These are phyloP conservation scores for Seriola aureovittata DNA, from an alignment of 2,113 vertebrate genomes.

Conservation along the genomic window DNA sequence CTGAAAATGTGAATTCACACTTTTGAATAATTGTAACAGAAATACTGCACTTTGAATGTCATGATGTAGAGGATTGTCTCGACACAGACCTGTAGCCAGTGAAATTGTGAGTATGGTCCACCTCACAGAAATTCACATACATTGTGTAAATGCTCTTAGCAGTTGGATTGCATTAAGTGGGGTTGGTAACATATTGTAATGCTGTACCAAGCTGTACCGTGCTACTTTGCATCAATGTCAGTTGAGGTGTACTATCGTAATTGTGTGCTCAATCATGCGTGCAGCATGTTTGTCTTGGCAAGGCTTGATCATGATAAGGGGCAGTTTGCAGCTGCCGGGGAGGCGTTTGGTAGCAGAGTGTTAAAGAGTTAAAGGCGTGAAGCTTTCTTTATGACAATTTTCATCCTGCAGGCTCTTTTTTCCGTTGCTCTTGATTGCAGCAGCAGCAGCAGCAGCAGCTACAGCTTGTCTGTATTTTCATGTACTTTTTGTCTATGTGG, in stretches of 20 bases:
- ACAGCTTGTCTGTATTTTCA: not conserved
- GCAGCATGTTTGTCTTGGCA: slow-evolving; percentile 13
- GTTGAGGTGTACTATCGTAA: not conserved
- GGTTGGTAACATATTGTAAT: not conserved
- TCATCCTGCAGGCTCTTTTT: slow-evolving; percentile 10
- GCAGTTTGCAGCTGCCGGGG: not conserved
- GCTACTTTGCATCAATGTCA: not conserved
- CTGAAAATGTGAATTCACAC: slow-evolving; percentile 35
- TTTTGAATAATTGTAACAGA: slow-evolving; percentile 3
- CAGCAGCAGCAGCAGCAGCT: not conserved
- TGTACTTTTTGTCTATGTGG: not conserved
- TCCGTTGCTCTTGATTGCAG: slow-evolving; percentile 1
- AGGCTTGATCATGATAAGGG: not conserved
- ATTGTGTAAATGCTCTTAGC: not conserved
- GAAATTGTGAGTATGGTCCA: not conserved
- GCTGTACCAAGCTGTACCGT: not conserved
- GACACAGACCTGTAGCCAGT: not conserved
- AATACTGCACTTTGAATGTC: not conserved
- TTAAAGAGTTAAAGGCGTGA: not conserved
- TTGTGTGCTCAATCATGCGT: not conserved
- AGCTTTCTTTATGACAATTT: not conserved
- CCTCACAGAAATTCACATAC: not conserved
- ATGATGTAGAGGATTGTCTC: not conserved
- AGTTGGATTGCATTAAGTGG: not conserved
- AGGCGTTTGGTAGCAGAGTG: not conserved